Evolutionary conservation across 2,797 vertebrate species (phyloP), one percentile per base, ranked within the genome.

Genomic region (Tadarida brasiliensis): DNA sequence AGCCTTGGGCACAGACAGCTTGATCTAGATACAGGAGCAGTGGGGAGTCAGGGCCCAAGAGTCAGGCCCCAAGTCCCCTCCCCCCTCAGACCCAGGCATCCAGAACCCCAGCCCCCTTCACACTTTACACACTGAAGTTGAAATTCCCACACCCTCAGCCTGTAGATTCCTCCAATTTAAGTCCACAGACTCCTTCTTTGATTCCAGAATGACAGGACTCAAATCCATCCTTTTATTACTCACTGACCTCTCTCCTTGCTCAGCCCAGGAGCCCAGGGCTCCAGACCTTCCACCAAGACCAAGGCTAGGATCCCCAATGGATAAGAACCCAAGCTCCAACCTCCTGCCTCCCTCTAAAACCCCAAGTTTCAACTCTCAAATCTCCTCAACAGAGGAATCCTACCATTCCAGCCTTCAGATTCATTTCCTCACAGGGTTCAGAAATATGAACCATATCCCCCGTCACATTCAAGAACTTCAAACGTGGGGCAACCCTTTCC

Each of bases 1-100:
- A 1, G 92, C 97, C 97, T 98, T 98, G 95, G 98, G 98, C 93
- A 98, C 97, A 74, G 98, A 97, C 90, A 98, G 96, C 94, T 98
- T 98, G 96, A 98, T 98, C 98, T 98, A 97, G 68, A 92, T 14
- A 87, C 61, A 44, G 26, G 57, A 63, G 51, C 6, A 47, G 87
- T 35, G 22, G 81, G 73, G 47, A 17, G 9, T 95, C 73, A 96
- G 67, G 15, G 81, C 57, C 51, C 30, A 24, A 1, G 0, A 9
- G 9, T 17, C n/a, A 5, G 4, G 5, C 11, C 61, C 57, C 33
- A 14, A 20, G 68, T 28, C 28, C 24, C 20, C 11, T 80, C 35
- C 57, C 17, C 7, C 73, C 47, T 73, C 59, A 17, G 39, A 35
- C 14, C 20, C 35, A 17, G 2, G 26, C 19, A 1, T 11, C 17